Conservation (phyloP, 1,140 invertebrate genomes). For the Cryptotermes secundus region DNA sequence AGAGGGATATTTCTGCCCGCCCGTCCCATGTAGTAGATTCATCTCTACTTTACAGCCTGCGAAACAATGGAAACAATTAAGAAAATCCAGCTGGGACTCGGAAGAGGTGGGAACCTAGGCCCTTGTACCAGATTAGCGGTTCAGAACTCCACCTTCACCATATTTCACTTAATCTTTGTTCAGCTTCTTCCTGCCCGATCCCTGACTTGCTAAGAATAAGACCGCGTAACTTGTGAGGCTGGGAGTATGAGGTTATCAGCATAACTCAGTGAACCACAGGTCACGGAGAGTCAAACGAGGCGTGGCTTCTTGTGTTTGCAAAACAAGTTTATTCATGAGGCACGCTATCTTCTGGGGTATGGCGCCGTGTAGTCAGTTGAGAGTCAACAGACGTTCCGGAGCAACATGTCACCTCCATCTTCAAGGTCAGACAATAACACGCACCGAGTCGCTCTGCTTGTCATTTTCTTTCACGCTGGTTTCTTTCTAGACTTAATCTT, state of each 20-base stretch:
- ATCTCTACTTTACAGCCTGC: not conserved
- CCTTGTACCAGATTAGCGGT: not conserved
- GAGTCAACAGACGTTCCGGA: too few relatives aligned
- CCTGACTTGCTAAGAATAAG: not conserved
- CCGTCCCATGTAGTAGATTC: not conserved
- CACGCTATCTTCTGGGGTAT: too few relatives aligned
- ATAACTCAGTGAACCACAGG: not conserved
- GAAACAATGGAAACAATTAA: slow-evolving; percentile 17
- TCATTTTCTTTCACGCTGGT: too few relatives aligned
- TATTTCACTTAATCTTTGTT: not conserved
- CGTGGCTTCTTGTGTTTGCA: too few relatives aligned
- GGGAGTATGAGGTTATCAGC: not conserved
- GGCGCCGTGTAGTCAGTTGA: too few relatives aligned
- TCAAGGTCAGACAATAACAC: too few relatives aligned
- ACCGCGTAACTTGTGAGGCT: not conserved
- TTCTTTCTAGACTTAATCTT: too few relatives aligned
- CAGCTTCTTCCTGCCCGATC: not conserved
- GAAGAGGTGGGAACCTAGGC: not conserved
- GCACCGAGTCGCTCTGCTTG: too few relatives aligned
- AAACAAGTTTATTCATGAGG: too few relatives aligned
- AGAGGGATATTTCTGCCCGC: not conserved
- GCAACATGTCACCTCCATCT: too few relatives aligned
- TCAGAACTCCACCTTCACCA: not conserved
- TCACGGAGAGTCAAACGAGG: not conserved
- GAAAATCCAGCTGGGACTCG: not conserved